Conservation (phyloP, 2,113 vertebrate species). For the Bettongia penicillata region DNA sequence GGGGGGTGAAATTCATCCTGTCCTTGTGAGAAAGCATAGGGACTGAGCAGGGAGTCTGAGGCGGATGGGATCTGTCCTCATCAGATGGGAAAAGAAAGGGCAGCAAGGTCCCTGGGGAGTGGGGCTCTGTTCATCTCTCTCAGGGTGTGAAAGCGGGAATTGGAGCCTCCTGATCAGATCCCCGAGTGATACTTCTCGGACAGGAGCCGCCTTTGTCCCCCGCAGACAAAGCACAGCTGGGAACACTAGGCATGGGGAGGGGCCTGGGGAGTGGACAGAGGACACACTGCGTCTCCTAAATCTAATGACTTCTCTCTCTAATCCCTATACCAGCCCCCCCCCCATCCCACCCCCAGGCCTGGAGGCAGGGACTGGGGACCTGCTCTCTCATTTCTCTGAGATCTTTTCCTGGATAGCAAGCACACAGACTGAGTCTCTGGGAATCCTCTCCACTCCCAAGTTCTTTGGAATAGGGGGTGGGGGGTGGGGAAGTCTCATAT, state of each 20-base stretch:
- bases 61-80: neutral
- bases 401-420: neutral
- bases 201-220: conserved; percentile 73
- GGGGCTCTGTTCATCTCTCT: conserved; percentile 36
- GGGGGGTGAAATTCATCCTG: neutral
- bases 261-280: conserved; percentile 60
- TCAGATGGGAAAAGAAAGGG: conserved; percentile 44
- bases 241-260: conserved; percentile 12
- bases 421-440: neutral
- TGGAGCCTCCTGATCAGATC: conserved; percentile 54
- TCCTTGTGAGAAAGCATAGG: conserved; percentile 14
- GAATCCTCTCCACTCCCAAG: neutral
- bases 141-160: conserved; percentile 72
- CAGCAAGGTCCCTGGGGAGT: conserved; percentile 26
- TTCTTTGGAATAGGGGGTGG: neutral
- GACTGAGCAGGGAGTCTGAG: neutral
- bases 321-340: neutral
- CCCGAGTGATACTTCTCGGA: conserved; percentile 59
- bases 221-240: conserved; percentile 57
- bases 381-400: conserved; percentile 51
- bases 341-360: neutral
- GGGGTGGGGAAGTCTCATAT: neutral
- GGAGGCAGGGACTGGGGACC: neutral
- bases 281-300: conserved; percentile 46
- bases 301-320: neutral